phyloP scores from a whole-genome alignment of 2,888 invertebrate species.

The Venusia cambrica region DNA sequence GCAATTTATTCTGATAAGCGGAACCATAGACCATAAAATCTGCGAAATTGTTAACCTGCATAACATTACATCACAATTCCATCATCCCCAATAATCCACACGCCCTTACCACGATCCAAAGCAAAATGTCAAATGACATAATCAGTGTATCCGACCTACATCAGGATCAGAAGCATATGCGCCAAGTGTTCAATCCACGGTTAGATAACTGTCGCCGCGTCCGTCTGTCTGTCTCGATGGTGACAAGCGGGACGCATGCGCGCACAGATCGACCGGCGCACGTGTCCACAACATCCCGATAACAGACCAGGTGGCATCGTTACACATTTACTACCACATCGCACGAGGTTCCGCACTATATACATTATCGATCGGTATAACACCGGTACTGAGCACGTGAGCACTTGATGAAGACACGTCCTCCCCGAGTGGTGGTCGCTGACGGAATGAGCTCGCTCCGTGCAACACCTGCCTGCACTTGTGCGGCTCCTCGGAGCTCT shows the following conservation, averaged over 20 bases:
- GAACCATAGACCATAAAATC: too few species aligned
- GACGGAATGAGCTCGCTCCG: conserved; percentile 48
- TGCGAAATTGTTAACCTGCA: too few species aligned
- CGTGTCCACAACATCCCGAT: conserved; percentile 49
- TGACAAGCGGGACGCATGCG: conserved; percentile 56
- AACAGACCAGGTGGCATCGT: conserved; percentile 24
- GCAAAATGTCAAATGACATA: conserved; percentile 13
- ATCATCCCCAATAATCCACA: conserved; percentile 2
- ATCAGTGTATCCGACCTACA: conserved; percentile 17
- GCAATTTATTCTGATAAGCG: too few species aligned
- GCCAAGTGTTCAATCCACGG: conserved; percentile 28
- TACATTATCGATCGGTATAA: too few species aligned
- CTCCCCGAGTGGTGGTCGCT: conserved; percentile 39
- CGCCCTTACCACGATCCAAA: conserved; percentile 8
- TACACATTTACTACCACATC: conserved; percentile 15
- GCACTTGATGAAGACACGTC: conserved; percentile 29
- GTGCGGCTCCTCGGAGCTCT: conserved; percentile 58
- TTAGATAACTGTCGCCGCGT: conserved; percentile 19
- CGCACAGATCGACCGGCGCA: conserved; percentile 67
- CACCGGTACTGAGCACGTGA: conserved; percentile 4
- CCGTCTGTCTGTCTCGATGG: conserved; percentile 42
- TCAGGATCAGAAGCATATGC: conserved; percentile 20
- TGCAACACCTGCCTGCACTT: conserved; percentile 73
- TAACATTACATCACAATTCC: conserved; percentile 1
- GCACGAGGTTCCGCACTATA: too few species aligned